Base-by-base conservation (phyloP, 2,113 vertebrate genomes). In the Planiliza haematocheilus region DNA sequence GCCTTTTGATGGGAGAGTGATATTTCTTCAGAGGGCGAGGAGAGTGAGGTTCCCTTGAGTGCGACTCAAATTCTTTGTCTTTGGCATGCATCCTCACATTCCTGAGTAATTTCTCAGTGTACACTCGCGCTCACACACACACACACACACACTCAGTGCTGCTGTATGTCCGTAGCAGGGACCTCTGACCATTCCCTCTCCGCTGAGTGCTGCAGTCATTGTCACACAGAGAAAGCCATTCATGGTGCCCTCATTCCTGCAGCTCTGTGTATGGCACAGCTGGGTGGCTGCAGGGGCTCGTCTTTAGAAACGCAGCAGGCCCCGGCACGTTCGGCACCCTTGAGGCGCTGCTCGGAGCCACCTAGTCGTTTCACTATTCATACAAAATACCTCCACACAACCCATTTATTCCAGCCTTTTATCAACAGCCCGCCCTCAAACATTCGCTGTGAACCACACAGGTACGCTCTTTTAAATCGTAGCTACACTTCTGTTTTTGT, bases 201-300 rank as follows among this genome's bases (percentile, higher is more conserved):
- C 9, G 16, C 85, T 69, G 71, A 90, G 85, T 51, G 86, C 85
- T 61, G 79, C 82, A 82, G 86, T 88, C 84, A 88, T 89, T 93
- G 90, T 91, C 85, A 61, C 87, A 91, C 90, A 93, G 85, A 90
- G 90, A 88, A 85, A 86, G 62, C 86, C 88, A 92, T 93, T 92
- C 91, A 91, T 87, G 72, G 62, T 56, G 86, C 76, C 78, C 72
- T 89, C 88, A 91, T 93, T 91, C 89, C 88, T 91, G 75, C 77
- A 65, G 81, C 65, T 74, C 37, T 77, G 85, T 87, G 84, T 75
- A 12, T 59, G 60, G 57, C 83, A 87, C 85, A 90, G 89, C 86
- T 80, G 87, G 82, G 78, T 63, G 78, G 67, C 63, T 61, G 76
- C 80, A 65, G 66, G 24, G 79, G 59, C 79, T 82, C 10, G 76